Percentiles rank a stretch among this genome's conserved stretches.
Evolutionary conservation across 2,888 invertebrate genomes (phyloP).

Genomic region (Portevinia maculata): DNA sequence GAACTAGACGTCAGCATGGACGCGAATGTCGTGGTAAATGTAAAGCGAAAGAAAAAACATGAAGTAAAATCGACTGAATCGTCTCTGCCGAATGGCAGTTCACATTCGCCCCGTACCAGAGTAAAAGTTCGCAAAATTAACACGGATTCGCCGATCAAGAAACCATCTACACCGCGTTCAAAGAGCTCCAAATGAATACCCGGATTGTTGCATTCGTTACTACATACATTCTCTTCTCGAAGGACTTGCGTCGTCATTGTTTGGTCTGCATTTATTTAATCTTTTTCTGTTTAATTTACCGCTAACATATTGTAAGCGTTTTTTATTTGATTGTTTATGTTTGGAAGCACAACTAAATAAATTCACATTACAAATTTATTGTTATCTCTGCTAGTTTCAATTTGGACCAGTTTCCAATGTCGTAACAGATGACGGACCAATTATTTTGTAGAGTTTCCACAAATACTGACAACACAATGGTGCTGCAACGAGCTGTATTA

Average conservation of each 20-base stretch:
- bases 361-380: conserved; percentile 25
- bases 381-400: not conserved
- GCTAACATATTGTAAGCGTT: conserved; percentile 16
- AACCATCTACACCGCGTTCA: conserved; percentile 16
- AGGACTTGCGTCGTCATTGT: not conserved
- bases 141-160: conserved; percentile 13
- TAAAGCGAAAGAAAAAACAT: conserved; percentile 81
- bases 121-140: conserved; percentile 79
- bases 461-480: too few species aligned
- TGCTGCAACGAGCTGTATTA: too few species aligned
- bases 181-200: conserved; percentile 17
- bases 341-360: conserved; percentile 29
- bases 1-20: conserved; percentile 82
- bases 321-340: conserved; percentile 38
- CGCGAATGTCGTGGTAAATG: conserved; percentile 82
- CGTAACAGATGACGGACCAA: too few species aligned
- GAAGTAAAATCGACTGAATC: conserved; percentile 3
- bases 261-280: conserved; percentile 16
- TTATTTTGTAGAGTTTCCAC: too few species aligned
- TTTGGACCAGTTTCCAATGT: too few species aligned
- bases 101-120: conserved; percentile 77
- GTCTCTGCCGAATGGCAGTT: conserved; percentile 19
- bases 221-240: not conserved
- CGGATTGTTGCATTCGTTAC: conserved; percentile 24
- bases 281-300: not conserved